A percentile compares a stretch with the other conserved stretches of the same genome.
Conservation (phyloP, 1,140 invertebrate genomes). For the Augochlora pura region DNA sequence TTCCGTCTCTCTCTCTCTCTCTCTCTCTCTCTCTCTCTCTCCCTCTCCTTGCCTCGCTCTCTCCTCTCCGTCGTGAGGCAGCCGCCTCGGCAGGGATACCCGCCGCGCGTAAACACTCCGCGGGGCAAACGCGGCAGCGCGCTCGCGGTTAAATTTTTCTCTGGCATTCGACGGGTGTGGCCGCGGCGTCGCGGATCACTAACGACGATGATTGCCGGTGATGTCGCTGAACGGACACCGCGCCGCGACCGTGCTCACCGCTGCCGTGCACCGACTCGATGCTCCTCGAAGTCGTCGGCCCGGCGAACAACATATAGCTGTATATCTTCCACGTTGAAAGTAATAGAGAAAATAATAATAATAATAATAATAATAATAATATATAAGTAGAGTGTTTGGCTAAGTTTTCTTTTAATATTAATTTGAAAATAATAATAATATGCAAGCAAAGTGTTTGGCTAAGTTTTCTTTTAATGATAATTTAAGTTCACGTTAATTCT, state of each 20-base stretch:
- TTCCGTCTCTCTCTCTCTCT: not conserved
- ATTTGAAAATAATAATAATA: too few relatives aligned
- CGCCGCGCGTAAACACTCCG: slow-evolving; percentile 28
- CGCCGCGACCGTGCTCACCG: not conserved
- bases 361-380: too few relatives aligned
- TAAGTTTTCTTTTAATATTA: too few relatives aligned
- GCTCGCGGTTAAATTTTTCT: slow-evolving; percentile 34
- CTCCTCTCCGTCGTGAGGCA: slow-evolving; percentile 3
- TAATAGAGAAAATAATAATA: too few relatives aligned
- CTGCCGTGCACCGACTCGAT: too few relatives aligned
- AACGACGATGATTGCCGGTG: slow-evolving; percentile 19
- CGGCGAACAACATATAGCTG: too few relatives aligned
- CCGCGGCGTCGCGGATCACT: slow-evolving; percentile 30
- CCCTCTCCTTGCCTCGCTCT: not conserved
- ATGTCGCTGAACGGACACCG: not conserved
- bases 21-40: slow-evolving; percentile 10
- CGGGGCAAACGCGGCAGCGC: slow-evolving; percentile 10
- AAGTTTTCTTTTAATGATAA: too few relatives aligned
- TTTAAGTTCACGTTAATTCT: too few relatives aligned
- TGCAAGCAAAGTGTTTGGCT: too few relatives aligned
- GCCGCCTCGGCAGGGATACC: slow-evolving; percentile 8
- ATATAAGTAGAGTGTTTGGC: too few relatives aligned
- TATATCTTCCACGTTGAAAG: too few relatives aligned
- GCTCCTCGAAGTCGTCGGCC: too few relatives aligned
- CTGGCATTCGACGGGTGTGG: slow-evolving; percentile 27